These are phyloP conservation scores for Trinectes maculatus DNA, from an alignment of 2,113 vertebrate genomes.

Conservation along the genomic window DNA sequence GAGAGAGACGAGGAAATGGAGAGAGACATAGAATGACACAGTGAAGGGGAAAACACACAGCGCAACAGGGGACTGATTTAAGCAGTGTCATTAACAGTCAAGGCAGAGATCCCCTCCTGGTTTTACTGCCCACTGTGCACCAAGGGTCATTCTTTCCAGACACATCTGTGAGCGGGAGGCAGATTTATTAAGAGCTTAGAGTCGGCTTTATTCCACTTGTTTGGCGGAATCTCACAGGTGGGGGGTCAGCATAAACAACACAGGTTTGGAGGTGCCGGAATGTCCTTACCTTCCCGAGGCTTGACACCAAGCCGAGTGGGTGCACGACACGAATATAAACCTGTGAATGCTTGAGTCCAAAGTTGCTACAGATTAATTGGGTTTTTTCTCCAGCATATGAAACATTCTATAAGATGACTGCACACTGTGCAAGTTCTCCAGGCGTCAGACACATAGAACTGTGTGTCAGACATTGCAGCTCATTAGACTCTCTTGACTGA, in stretches of 20 bases:
- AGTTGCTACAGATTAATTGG: slow-evolving; percentile 1
- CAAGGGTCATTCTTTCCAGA: slow-evolving; percentile 68
- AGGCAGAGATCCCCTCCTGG: slow-evolving; percentile 67
- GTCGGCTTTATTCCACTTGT: slow-evolving; percentile 64
- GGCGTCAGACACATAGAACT: neutral
- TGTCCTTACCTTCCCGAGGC: slow-evolving; percentile 29
- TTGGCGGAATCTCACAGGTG: slow-evolving; percentile 57
- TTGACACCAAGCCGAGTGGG: slow-evolving; percentile 27
- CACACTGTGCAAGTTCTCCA: neutral
- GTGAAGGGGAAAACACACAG: slow-evolving; percentile 21
- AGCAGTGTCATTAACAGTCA: slow-evolving; percentile 76
- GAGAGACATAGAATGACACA: slow-evolving; percentile 8
- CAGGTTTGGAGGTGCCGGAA: slow-evolving; percentile 28
- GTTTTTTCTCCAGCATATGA: slow-evolving; percentile 5
- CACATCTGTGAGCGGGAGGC: slow-evolving; percentile 62
- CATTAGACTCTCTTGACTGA: neutral
- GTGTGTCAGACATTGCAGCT: neutral
- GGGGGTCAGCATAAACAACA: slow-evolving; percentile 53
- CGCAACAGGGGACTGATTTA: slow-evolving; percentile 64
- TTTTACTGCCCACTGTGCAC: slow-evolving; percentile 62
- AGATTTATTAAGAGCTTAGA: slow-evolving; percentile 77
- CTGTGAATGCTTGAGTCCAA: neutral
- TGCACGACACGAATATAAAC: slow-evolving; percentile 4
- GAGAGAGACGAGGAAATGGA: neutral
- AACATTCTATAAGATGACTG: neutral